Conservation (phyloP, 35 echinoderm and acorn worm genomes). For the Apostichopus parvimensis region DNA sequence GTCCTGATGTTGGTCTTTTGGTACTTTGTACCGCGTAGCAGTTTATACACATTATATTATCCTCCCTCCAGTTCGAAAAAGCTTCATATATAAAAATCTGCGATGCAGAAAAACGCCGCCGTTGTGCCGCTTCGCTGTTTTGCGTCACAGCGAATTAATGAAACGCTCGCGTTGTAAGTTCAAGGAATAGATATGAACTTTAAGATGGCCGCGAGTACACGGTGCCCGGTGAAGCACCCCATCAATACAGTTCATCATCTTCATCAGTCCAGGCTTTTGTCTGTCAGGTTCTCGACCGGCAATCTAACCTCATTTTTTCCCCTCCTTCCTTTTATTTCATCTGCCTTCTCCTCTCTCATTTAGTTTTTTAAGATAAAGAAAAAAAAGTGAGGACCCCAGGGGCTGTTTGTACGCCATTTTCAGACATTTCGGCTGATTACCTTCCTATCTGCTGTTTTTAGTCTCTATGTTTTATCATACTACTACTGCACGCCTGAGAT, state of each 20-base stretch:
- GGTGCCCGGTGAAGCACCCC: not conserved
- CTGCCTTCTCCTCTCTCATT: not conserved
- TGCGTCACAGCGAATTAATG: no score
- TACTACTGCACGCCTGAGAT: constrained; percentile 5
- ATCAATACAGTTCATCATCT: not conserved
- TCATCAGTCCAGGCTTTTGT: constrained; percentile 13
- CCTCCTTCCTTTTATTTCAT: not conserved
- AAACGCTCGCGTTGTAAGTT: no score
- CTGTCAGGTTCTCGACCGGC: constrained; percentile 45
- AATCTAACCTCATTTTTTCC: constrained; percentile 30
- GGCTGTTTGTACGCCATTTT: constrained; percentile 52
- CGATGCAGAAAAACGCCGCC: no score
- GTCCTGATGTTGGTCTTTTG: no score
- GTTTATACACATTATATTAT: no score
- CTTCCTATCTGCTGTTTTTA: constrained; percentile 9
- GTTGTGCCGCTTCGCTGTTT: no score
- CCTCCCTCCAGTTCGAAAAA: no score
- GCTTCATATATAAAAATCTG: no score
- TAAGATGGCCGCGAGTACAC: constrained; percentile 27
- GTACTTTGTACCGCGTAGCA: no score
- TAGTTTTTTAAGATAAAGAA: not conserved
- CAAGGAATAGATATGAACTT: constrained; percentile 1
- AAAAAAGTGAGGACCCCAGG: constrained; percentile 33
- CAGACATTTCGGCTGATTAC: constrained; percentile 50
- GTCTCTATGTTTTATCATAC: constrained; percentile 15